Base-by-base conservation (phyloP, 2,797 vertebrate species). In the Naso thynnoides region DNA sequence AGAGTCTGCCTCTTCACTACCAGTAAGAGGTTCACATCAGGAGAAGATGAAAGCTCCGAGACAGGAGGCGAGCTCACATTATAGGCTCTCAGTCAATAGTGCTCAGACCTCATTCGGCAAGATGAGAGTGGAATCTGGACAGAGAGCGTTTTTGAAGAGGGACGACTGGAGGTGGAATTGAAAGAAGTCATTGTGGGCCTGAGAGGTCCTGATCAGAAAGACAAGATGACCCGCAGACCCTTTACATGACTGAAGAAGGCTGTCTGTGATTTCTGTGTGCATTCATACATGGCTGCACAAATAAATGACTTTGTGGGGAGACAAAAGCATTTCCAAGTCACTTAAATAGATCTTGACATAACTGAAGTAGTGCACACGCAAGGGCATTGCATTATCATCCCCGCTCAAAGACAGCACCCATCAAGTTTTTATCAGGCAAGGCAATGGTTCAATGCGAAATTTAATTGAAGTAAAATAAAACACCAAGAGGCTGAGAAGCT, bases 11-110 rank as follows among this genome's bases (percentile, higher is more conserved):
- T 84, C 86, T 69, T 78, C 78, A 60, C 38, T 70, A 75, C 50
- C 68, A 58, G 72, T 76, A 63, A 84, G 64, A 85, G 77, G 60
- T 45, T 47, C 70, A 65, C 60, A 72, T 70, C 81, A 69, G 73
- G 54, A 67, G 61, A 76, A 88, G 88, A 90, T 89, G 78, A 89
- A 88, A 91, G 86, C 73, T 67, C 53, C 49, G 31, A 78, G 69
- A 69, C 70, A 60, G 54, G 41, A 72, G 57, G 73, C 49, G 26
- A 53, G 67, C 78, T 76, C 71, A 39, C 65, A 81, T 82, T 84
- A 79, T 19, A 47, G 76, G n/a, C 85, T 70, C 78, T 73, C 84
- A 83, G 87, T 86, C 87, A 73, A 88, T 76, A 82, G 73, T 83
- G 76, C 84, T 77, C 76, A 61, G 82, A 59, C 79, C 53, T 63